Conservation (phyloP, 1,140 invertebrate species). For the Trachymyrmex septentrionalis region DNA sequence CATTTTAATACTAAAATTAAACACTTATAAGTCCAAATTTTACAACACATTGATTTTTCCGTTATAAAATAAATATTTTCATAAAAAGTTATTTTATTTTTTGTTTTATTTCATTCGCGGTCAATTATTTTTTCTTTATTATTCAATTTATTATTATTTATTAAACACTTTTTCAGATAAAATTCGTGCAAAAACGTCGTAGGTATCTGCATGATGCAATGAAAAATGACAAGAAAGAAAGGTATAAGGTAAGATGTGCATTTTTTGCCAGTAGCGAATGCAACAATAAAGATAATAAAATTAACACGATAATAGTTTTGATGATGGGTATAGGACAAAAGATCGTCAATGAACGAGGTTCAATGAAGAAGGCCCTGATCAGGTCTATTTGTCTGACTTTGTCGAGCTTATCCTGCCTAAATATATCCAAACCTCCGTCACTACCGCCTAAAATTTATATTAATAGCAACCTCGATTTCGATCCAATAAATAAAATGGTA, state of each 20-base stretch:
- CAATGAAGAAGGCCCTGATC: conserved; percentile 78
- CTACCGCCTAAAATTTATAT: conserved; percentile 82
- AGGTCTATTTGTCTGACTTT: conserved; percentile 81
- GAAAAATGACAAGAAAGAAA: conserved; percentile 1
- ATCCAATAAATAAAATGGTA: conserved; percentile 73
- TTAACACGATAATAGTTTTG: conserved; percentile 74
- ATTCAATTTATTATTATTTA: not conserved
- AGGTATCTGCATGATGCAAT: conserved; percentile 79
- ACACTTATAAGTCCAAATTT: not conserved
- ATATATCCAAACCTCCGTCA: conserved; percentile 78
- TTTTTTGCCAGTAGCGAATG: conserved; percentile 13
- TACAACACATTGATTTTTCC: not conserved
- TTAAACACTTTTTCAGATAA: conserved; percentile 80
- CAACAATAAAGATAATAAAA: conserved; percentile 57
- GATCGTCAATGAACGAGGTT: conserved; percentile 74
- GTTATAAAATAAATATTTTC: not conserved
- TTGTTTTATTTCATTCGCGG: not conserved
- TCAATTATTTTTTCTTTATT: not conserved
- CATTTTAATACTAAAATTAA: no score
- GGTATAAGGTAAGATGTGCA: conserved; percentile 24
- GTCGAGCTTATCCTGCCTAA: conserved; percentile 82
- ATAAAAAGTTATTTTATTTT: not conserved
- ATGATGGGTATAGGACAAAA: conserved; percentile 82
- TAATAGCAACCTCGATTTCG: conserved; percentile 74
- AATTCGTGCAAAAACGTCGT: conserved; percentile 85